Percentiles rank a stretch among this genome's conserved stretches.
phyloP scores from a whole-genome alignment of 2,797 vertebrate species.

The Gadopsis marmoratus region DNA sequence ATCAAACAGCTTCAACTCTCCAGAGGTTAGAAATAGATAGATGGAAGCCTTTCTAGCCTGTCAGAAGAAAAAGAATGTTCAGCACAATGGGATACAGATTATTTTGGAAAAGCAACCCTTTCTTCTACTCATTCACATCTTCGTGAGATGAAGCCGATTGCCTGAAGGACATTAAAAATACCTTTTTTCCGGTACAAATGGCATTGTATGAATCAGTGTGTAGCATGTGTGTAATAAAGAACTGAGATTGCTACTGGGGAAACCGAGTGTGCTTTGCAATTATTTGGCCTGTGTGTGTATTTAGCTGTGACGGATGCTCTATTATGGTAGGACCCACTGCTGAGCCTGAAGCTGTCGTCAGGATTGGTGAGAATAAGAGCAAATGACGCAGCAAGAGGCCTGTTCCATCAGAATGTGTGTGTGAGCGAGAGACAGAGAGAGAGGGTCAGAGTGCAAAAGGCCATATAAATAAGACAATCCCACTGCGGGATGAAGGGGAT shows the following conservation, averaged over 20 bases:
- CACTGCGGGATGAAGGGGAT: neutral
- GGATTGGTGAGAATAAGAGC: slow-evolving; percentile 4
- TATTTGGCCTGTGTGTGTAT: slow-evolving; percentile 23
- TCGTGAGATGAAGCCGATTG: slow-evolving; percentile 40
- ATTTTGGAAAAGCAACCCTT: slow-evolving; percentile 24
- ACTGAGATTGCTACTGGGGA: slow-evolving; percentile 13
- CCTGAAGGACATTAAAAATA: slow-evolving; percentile 27
- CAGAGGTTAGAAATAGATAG: slow-evolving; percentile 21
- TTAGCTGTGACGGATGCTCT: slow-evolving; percentile 33
- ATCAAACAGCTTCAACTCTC: neutral
- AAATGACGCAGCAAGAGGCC: neutral
- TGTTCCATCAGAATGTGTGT: neutral
- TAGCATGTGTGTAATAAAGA: slow-evolving; percentile 21
- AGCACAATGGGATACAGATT: slow-evolving; percentile 25
- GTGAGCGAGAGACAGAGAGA: neutral
- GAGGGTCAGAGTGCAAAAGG: slow-evolving; percentile 29
- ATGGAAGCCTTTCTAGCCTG: slow-evolving; percentile 14
- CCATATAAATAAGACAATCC: slow-evolving; percentile 21
- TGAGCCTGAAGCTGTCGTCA: slow-evolving; percentile 2
- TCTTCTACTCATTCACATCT: slow-evolving; percentile 36
- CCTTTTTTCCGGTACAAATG: slow-evolving; percentile 40
- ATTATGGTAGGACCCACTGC: slow-evolving; percentile 20
- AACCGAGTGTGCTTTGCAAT: slow-evolving; percentile 28
- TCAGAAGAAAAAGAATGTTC: slow-evolving; percentile 37
- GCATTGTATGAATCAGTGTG: slow-evolving; percentile 41